These are phyloP conservation scores for Pocillopora verrucosa DNA, from an alignment of 64 coral and sea anemone species.

Conservation along the genomic window DNA sequence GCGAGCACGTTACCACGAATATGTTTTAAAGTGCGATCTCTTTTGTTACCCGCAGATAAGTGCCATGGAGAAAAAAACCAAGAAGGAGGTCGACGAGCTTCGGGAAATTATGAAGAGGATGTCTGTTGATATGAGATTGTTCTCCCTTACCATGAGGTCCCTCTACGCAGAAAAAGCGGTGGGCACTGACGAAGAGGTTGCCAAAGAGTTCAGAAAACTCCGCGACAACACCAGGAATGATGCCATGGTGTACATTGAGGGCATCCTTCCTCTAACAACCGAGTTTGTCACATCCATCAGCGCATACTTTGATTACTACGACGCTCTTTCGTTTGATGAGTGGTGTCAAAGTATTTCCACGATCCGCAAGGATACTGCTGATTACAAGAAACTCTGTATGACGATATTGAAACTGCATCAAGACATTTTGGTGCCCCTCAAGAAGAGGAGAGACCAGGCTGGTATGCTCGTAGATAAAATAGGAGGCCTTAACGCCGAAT, in stretches of 20 bases:
- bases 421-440: constrained; percentile 37
- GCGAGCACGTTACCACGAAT: too few species aligned
- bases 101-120: constrained; percentile 3
- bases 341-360: neutral
- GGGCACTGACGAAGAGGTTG: neutral
- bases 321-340: constrained; percentile 4
- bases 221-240: constrained; percentile 30
- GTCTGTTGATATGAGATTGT: neutral
- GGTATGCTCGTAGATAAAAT: neutral
- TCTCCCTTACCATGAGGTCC: constrained; percentile 19
- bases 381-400: neutral
- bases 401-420: constrained; percentile 27
- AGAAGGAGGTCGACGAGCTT: neutral
- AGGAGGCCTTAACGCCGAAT: neutral
- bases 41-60: neutral
- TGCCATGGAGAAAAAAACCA: neutral
- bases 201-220: constrained; percentile 35
- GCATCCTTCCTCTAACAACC: neutral
- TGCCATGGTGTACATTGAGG: constrained; percentile 16
- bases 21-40: too few species aligned
- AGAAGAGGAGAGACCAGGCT: constrained; percentile 43
- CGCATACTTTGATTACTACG: constrained; percentile 14
- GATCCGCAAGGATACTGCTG: constrained; percentile 10
- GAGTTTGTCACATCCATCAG: neutral
- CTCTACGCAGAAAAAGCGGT: constrained; percentile 18